Evolutionary conservation across 2,888 invertebrate species (phyloP), one percentile per base, ranked within the genome.

Genomic region (Ophion costatus): DNA sequence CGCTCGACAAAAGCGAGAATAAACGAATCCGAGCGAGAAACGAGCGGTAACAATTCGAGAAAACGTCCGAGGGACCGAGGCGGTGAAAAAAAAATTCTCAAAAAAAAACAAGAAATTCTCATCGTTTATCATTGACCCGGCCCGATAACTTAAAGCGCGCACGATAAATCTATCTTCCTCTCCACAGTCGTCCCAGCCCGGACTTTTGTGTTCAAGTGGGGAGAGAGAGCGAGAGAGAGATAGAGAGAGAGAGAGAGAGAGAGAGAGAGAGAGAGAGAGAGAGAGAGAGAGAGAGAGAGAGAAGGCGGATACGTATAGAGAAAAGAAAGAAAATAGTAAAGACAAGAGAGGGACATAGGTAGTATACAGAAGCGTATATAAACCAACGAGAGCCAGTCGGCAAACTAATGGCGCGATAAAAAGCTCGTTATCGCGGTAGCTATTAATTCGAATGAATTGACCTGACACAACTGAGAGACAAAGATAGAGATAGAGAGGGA

Each of bases 361-460:
- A 38, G 82, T 71, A 71, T 64, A 78, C 70, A 71, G 79, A 82
- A 51, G 84, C 66, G 79, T 51, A 17, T 51, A 51, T 24, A 82
- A 82, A 85, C 79, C 79, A 82, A 82, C 79, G 51, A 51, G 82
- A 77, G 61, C 80, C 85, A 79, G 80, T 85, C 85, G 80, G 85
- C 85, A 80, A 83, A 80, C 81, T 89, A 90, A 91, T 90, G 86
- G 88, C 84, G 80, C 86, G 89, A 90, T 90, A 91, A 90, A 83
- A 74, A 83, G 85, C 76, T 82, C 84, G 88, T 86, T 87, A 88
- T 88, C 51, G 17, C 88, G 89, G 86, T 88, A 89, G 88, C 89
- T 89, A 90, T 91, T 91, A 89, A 91, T 90, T 91, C 88, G 86
- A 92, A 92, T 87, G 88, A 90, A 91, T 91, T 89, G 88, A 89